phyloP scores from a whole-genome alignment of 2,888 invertebrate genomes.

The Cosmia pyralina region DNA sequence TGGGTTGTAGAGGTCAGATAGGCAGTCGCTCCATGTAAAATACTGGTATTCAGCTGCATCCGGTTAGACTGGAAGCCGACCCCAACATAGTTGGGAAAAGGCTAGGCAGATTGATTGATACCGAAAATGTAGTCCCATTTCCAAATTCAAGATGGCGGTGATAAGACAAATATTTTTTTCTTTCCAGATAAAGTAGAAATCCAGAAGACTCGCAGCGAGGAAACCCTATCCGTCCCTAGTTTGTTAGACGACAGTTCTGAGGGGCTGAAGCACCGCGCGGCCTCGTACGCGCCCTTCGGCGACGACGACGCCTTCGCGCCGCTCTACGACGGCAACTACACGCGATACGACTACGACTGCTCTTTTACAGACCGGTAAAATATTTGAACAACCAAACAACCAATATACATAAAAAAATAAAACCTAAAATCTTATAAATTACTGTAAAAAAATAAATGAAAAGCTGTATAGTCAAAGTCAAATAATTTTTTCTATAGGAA shows the following conservation, averaged over 20 bases:
- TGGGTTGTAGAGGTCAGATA: no score
- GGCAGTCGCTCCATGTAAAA: no score
- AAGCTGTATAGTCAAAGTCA: neutral
- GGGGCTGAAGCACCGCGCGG: slow-evolving; percentile 61
- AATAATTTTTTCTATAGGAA: neutral
- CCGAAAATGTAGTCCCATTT: neutral
- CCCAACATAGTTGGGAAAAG: no score
- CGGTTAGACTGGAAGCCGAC: no score
- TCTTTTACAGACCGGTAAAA: slow-evolving; percentile 73
- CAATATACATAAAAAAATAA: no score
- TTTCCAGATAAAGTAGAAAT: slow-evolving; percentile 77
- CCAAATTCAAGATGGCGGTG: neutral
- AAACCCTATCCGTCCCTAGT: slow-evolving; percentile 80
- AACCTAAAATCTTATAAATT: no score
- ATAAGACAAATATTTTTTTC: neutral
- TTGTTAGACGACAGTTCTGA: slow-evolving; percentile 74
- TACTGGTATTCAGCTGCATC: no score
- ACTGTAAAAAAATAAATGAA: neutral
- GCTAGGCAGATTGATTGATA: no score
- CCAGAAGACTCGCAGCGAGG: slow-evolving; percentile 87
- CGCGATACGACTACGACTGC: slow-evolving; percentile 81
- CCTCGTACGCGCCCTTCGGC: slow-evolving; percentile 69
- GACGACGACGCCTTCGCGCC: slow-evolving; percentile 77
- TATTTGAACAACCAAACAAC: no score
- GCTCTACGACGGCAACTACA: slow-evolving; percentile 78